Evolutionary conservation across 2,888 invertebrate species (phyloP), one percentile per base, ranked within the genome.

Genomic region (Hydrotaea diabolus): DNA sequence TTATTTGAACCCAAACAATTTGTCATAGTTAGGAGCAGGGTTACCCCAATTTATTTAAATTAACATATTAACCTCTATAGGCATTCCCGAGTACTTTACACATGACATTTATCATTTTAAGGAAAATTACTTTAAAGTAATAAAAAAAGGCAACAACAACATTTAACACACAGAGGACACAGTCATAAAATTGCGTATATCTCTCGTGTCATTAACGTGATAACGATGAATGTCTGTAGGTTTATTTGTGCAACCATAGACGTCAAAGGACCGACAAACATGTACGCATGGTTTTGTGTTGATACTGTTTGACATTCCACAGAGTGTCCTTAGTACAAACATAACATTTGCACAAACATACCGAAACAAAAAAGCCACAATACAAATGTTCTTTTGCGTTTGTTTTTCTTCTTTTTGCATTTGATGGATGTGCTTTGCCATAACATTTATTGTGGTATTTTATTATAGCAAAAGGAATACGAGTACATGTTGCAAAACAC

Each of bases 381-480:
- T 11, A 59, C 59, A 59, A 57, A 9, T 57, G 31, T 31, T 31
- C 31, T 2, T 7, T 31, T 39, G 39, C 9, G 26, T 59, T 59
- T 17, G 62, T 43, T 46, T 46, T 13, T 62, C 9, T 21, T 66
- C 36, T n/a, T n/a, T 39, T 43, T 15, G 13, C 39, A 43, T 21
- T 19, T 69, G 69, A 69, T 69, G 23, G 43, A 69, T 46, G 69
- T 69, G 46, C 46, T 69, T 43, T 69, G 69, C 23, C 69, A 69
- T 69, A 43, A 69, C 46, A 23, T 69, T 69, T 69, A 69, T 69
- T 69, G 69, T 69, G 11, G 69, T 21, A 13, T 43, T 69, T 69
- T 69, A 43, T 69, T 66, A 55, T 55, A 55, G 7, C 53, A 21
- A 57, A 19, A 57, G n/a, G n/a, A n/a, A 57, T 17, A 53, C 23